A percentile compares a stretch with the other conserved stretches of the same genome.
phyloP scores from a whole-genome alignment of 1,140 invertebrate species.

The Atta texana region DNA sequence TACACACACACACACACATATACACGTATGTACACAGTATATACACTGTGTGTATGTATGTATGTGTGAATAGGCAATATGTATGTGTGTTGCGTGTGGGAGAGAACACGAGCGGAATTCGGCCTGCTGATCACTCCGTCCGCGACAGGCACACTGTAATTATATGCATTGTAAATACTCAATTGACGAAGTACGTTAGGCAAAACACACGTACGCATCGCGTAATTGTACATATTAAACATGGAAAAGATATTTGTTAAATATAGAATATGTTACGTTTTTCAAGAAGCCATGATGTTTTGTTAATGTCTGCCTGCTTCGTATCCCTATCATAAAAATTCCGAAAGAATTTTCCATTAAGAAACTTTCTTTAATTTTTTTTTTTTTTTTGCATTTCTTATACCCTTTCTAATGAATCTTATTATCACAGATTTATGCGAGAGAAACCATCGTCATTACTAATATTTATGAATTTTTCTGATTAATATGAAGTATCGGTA shows the following conservation, averaged over 20 bases:
- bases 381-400: background rate
- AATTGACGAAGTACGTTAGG: slow-evolving; percentile 73
- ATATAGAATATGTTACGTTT: slow-evolving; percentile 82
- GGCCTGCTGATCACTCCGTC: slow-evolving; percentile 79
- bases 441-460: background rate
- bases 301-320: background rate
- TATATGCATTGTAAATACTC: slow-evolving; percentile 82
- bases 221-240: slow-evolving; percentile 80
- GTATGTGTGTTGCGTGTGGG: slow-evolving; percentile 39
- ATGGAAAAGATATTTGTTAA: slow-evolving; percentile 82
- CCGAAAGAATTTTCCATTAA: background rate
- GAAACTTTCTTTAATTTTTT: background rate
- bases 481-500: slow-evolving; percentile 14
- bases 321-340: background rate
- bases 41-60: background rate
- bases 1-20: background rate
- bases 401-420: background rate
- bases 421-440: background rate
- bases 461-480: background rate
- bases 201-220: slow-evolving; percentile 64
- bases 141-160: slow-evolving; percentile 79
- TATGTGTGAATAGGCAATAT: slow-evolving; percentile 26
- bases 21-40: slow-evolving; percentile 9
- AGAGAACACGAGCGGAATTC: slow-evolving; percentile 76
- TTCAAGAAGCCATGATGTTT: slow-evolving; percentile 72